Conservation (phyloP, 2,888 invertebrate genomes). For the Octonoba sinensis region DNA sequence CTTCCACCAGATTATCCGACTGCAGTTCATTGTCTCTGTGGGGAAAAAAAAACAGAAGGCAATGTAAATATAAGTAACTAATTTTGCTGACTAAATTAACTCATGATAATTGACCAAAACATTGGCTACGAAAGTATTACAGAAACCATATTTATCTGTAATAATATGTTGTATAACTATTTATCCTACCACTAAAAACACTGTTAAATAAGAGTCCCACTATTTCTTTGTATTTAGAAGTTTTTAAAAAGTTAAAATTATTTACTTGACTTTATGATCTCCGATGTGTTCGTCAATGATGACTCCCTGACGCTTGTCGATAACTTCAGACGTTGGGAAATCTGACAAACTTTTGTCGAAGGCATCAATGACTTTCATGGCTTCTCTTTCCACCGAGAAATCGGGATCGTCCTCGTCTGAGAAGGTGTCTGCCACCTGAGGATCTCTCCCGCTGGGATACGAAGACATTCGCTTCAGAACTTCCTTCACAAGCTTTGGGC, state of each 20-base stretch:
- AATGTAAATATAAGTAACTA: not conserved
- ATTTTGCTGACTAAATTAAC: not conserved
- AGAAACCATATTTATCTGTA: too few species aligned
- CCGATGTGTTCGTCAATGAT: too few species aligned
- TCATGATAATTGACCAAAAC: not conserved
- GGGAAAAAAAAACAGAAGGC: not conserved
- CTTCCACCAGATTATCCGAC: conserved; percentile 63
- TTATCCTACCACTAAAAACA: too few species aligned
- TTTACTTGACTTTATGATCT: too few species aligned
- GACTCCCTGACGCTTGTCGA: too few species aligned
- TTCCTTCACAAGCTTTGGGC: conserved; percentile 54
- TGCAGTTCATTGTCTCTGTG: conserved; percentile 41
- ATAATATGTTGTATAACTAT: too few species aligned
- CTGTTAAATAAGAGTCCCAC: too few species aligned
- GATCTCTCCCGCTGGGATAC: conserved; percentile 37
- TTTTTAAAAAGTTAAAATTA: too few species aligned
- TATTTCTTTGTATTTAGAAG: too few species aligned
- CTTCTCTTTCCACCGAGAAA: conserved; percentile 31
- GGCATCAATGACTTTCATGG: conserved; percentile 42
- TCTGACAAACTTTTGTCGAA: conserved; percentile 35
- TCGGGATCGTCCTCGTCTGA: conserved; percentile 44
- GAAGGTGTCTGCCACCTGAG: conserved; percentile 17
- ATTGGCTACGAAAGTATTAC: too few species aligned
- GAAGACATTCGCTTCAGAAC: conserved; percentile 55
- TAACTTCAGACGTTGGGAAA: not conserved